Conservation (phyloP, 2,113 vertebrate genomes). For the Cottus gobio region DNA sequence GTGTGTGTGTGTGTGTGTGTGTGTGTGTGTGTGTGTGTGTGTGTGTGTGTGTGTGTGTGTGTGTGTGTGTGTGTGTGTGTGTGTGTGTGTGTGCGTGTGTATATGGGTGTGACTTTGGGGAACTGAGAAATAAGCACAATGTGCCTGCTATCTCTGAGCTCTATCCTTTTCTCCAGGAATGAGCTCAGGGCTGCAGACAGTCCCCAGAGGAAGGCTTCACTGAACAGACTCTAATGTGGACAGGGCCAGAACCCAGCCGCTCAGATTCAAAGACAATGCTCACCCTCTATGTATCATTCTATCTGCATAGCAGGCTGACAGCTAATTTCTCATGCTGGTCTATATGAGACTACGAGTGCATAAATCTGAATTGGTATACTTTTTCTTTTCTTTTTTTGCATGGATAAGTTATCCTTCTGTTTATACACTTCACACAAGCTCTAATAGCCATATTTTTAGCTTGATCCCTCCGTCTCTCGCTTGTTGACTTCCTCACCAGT, state of each 20-base stretch:
- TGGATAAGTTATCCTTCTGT: slow-evolving; percentile 12
- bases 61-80: slow-evolving; percentile 14
- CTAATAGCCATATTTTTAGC: slow-evolving; percentile 32
- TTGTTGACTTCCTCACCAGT: slow-evolving; percentile 21
- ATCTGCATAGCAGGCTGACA: slow-evolving; percentile 57
- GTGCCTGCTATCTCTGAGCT: slow-evolving; percentile 34
- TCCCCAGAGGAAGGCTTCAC: slow-evolving; percentile 44
- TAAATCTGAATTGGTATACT: slow-evolving; percentile 48
- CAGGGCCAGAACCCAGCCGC: slow-evolving; percentile 31
- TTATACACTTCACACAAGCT: slow-evolving; percentile 7
- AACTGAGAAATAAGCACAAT: slow-evolving; percentile 40
- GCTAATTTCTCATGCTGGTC: slow-evolving; percentile 67
- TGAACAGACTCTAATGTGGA: slow-evolving; percentile 18
- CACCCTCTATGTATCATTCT: slow-evolving; percentile 48
- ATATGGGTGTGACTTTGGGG: slow-evolving; percentile 32
- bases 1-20: slow-evolving; percentile 14
- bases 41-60: background rate
- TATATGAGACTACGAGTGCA: slow-evolving; percentile 37
- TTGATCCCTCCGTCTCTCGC: background rate
- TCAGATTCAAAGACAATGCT: slow-evolving; percentile 43
- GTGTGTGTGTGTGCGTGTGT: slow-evolving; percentile 20
- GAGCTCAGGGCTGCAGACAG: slow-evolving; percentile 21
- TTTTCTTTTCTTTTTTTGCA: background rate
- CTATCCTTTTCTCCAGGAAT: slow-evolving; percentile 50
- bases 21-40: slow-evolving; percentile 19